Evolutionary conservation across 2,888 invertebrate species (phyloP), one percentile per base, ranked within the genome.

Genomic region (Scaptomyza reducta): DNA sequence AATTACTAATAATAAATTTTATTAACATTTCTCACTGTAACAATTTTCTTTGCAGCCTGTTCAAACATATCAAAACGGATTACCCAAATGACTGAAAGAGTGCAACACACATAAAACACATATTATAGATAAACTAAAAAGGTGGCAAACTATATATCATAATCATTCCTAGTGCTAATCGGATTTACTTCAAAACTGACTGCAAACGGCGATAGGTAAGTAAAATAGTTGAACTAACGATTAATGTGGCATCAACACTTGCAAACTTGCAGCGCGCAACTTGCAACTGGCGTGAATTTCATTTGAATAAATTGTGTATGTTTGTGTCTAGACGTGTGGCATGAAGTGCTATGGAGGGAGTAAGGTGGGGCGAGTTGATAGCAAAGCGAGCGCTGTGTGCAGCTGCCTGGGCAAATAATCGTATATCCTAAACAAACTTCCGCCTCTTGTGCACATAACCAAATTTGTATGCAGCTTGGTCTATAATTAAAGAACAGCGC

Each of bases 341-440:
- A 33, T 45, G 51, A 10, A n/a, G n/a, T 10, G 16, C 3, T 4
- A 6, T 18, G 41, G 7, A 10, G 16, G n/a, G 29, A 6, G 27
- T 22, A 5, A 31, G 18, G 9, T 5, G 22, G 16, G 40, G 14
- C 6, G 18, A 27, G 11, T 44, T 31, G 29, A 33, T 33, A 50
- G 42, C 16, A 42, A 55, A 47, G 42, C 42, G 45, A 54, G 18
- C 9, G 65, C 51, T 65, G 65, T 49, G 47, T 65, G 58, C 65
- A 68, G 66, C 59, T 60, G 68, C 46, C 33, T 16, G 54, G 64
- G 77, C 73, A 74, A 78, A 80, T 79, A 64, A 29, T 69, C 71
- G 60, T 45, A 60, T 59, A 81, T 81, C 84, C 81, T 84, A 84
- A 81, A 81, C 79, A 81, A 81, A 81, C 84, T 81, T 81, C 81